These are phyloP conservation scores for human DNA, from an alignment of 2,113 vertebrate genomes.

Conservation along the genomic window DNA sequence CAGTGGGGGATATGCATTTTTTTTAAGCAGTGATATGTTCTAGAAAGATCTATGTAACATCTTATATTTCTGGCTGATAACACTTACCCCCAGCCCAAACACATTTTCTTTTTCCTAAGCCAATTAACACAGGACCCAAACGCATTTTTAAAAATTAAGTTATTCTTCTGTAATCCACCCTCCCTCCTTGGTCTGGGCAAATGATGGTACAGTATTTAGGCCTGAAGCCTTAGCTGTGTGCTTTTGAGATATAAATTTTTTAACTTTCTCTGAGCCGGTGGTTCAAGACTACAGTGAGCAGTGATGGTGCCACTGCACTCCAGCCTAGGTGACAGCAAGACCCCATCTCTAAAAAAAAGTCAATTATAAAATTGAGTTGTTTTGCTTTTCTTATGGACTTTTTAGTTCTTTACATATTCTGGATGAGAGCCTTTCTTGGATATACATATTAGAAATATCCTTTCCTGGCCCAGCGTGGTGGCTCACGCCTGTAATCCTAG, in stretches of 20 bases:
- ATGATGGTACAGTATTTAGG: neutral
- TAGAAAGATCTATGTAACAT: neutral
- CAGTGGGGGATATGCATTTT: neutral
- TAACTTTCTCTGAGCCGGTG: neutral
- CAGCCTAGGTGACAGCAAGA: no score
- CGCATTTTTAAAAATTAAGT: neutral
- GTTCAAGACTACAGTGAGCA: neutral
- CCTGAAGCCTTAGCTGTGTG: neutral
- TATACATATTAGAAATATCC: neutral
- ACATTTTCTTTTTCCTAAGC: neutral
- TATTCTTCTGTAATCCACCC: neutral
- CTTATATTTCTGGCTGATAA: neutral
- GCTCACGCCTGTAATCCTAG: no score
- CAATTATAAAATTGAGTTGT: neutral
- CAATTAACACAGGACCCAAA: neutral
- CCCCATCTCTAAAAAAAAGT: no score
- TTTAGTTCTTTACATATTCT: neutral
- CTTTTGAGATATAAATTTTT: neutral
- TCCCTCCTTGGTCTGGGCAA: neutral
- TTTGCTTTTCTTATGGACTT: neutral
- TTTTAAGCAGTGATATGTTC: neutral
- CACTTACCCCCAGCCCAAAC: neutral
- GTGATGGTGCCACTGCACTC: neutral
- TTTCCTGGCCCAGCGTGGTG: no score
- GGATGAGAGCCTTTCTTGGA: neutral